Evolutionary conservation across 2,888 invertebrate genomes (phyloP).

Genomic region (Xestia sexstrigata): DNA sequence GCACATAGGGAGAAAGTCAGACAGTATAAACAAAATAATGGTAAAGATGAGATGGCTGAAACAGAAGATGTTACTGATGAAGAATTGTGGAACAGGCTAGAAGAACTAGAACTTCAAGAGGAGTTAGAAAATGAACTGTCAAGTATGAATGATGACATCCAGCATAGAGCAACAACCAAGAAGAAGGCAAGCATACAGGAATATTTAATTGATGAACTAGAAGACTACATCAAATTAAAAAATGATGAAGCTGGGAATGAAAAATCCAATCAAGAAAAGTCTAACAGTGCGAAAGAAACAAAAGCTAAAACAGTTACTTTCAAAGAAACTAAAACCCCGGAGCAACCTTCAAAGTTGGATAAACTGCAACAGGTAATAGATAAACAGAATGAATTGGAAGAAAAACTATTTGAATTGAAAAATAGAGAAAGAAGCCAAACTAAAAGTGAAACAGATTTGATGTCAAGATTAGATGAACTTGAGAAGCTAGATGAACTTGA

Average conservation of each 20-base stretch:
- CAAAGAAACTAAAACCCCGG: conserved; percentile 33
- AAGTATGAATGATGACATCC: conserved; percentile 54
- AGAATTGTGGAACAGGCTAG: conserved; percentile 87
- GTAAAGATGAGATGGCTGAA: conserved; percentile 70
- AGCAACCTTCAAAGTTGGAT: conserved; percentile 72
- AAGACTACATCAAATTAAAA: conserved; percentile 40
- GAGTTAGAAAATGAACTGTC: conserved; percentile 88
- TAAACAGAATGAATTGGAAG: conserved; percentile 81
- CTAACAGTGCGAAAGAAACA: conserved; percentile 24
- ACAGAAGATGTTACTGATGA: conserved; percentile 76
- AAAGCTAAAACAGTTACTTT: conserved; percentile 43
- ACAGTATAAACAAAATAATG: conserved; percentile 84
- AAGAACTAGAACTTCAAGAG: conserved; percentile 92
- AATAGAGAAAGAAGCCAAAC: conserved; percentile 73
- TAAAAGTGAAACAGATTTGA: conserved; percentile 83
- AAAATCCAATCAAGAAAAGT: conserved; percentile 22
- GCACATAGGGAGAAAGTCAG: conserved; percentile 87
- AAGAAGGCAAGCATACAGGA: conserved; percentile 51
- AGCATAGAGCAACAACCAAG: conserved; percentile 65
- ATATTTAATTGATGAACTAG: conserved; percentile 40
- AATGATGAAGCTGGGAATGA: conserved; percentile 16
- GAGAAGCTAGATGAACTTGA: conserved; percentile 89
- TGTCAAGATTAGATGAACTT: conserved; percentile 88
- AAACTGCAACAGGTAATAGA: conserved; percentile 81
- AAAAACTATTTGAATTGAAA: conserved; percentile 78